A percentile compares a stretch with the other conserved stretches of the same genome.
These are phyloP conservation scores for Colaptes auratus DNA, from an alignment of 2,113 vertebrate species.

Conservation along the genomic window DNA sequence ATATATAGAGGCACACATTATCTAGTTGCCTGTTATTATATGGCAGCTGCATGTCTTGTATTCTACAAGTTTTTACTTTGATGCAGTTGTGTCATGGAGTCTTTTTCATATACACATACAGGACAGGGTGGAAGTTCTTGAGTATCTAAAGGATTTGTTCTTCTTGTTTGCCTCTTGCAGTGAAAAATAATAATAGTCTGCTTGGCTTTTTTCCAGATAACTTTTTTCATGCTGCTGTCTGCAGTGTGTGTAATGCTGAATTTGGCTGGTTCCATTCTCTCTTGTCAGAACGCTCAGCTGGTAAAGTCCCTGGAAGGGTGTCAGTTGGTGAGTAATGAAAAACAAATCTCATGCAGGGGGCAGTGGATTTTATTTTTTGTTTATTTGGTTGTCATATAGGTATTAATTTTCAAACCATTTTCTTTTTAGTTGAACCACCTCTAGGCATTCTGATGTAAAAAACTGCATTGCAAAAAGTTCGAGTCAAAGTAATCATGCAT, in stretches of 20 bases:
- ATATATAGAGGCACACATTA: neutral
- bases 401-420: neutral
- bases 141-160: neutral
- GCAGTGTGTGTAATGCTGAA: slow-evolving; percentile 99
- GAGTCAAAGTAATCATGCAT: neutral
- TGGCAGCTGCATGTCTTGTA: neutral
- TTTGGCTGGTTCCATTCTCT: slow-evolving; percentile 96
- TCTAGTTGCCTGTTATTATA: neutral
- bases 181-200: neutral
- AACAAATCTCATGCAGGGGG: neutral
- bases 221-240: slow-evolving; percentile 98
- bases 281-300: slow-evolving; percentile 97
- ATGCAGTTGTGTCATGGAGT: neutral
- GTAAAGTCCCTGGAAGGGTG: slow-evolving; percentile 94
- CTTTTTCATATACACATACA: neutral
- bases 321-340: slow-evolving; percentile 90
- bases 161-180: neutral
- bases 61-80: neutral
- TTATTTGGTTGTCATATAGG: neutral
- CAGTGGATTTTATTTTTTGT: neutral
- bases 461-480: neutral
- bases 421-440: neutral
- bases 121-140: neutral
- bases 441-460: neutral
- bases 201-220: slow-evolving; percentile 81